Evolutionary conservation across 2,113 vertebrate genomes (phyloP).

Genomic region (Pagrus major): DNA sequence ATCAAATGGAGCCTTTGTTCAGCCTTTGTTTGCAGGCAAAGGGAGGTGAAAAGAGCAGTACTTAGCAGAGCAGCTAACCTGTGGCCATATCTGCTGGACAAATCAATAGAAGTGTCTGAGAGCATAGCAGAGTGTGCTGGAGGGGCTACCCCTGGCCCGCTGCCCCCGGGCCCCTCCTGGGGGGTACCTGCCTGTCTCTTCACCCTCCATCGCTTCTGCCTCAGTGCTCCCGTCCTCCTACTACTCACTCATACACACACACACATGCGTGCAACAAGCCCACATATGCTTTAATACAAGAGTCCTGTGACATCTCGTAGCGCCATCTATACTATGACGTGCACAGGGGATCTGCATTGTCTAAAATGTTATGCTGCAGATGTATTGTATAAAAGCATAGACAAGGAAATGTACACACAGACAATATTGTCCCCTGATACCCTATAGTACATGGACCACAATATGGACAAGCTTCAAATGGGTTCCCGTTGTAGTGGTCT

Average conservation of each 20-base stretch:
- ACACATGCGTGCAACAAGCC: slow-evolving; percentile 4
- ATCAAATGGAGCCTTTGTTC: slow-evolving; percentile 59
- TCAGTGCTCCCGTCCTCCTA: slow-evolving; percentile 81
- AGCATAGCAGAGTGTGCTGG: slow-evolving; percentile 79
- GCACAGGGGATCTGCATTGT: slow-evolving; percentile 31
- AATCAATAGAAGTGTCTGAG: slow-evolving; percentile 95
- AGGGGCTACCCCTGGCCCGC: slow-evolving; percentile 86
- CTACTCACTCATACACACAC: slow-evolving; percentile 43
- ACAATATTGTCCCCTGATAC: slow-evolving; percentile 60
- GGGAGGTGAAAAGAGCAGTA: slow-evolving; percentile 78
- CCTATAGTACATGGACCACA: slow-evolving; percentile 43
- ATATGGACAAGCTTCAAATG: slow-evolving; percentile 89
- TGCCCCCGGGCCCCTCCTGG: slow-evolving; percentile 81
- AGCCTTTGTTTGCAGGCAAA: slow-evolving; percentile 79
- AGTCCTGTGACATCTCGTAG: slow-evolving; percentile 38
- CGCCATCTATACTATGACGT: slow-evolving; percentile 33
- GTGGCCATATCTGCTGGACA: slow-evolving; percentile 87
- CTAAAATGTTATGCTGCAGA: slow-evolving; percentile 26
- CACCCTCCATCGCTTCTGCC: slow-evolving; percentile 83
- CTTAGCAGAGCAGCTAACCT: slow-evolving; percentile 89
- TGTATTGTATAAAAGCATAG: slow-evolving; percentile 24
- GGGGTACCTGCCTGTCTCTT: slow-evolving; percentile 80
- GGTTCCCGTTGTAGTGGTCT: slow-evolving; percentile 87
- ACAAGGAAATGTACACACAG: neutral
- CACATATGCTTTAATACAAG: slow-evolving; percentile 26